phyloP scores from a whole-genome alignment of 2,113 vertebrate species.

The Melanotaenia duboulayi region DNA sequence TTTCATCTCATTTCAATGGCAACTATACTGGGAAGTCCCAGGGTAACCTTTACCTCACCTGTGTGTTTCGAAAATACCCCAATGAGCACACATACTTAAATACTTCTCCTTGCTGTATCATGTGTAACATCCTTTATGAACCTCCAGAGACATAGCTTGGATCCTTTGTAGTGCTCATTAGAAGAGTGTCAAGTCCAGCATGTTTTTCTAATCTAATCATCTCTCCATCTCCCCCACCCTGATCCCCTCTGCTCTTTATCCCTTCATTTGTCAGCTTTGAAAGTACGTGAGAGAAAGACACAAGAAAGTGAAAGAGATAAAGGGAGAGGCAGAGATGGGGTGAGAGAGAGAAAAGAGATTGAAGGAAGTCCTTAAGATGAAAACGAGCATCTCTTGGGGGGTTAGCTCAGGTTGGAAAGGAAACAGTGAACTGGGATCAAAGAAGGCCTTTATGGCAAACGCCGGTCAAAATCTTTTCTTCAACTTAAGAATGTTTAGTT shows the following conservation, averaged over 20 bases:
- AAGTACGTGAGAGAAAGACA: conserved; percentile 58
- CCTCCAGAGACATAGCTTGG: conserved; percentile 62
- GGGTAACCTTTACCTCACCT: conserved; percentile 66
- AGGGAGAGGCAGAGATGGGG: conserved; percentile 19
- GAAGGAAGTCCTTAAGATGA: conserved; percentile 72
- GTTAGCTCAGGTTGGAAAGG: conserved; percentile 25
- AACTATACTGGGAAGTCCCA: conserved; percentile 60
- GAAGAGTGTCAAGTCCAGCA: conserved; percentile 75
- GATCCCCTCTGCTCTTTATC: conserved; percentile 49
- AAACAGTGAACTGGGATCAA: conserved; percentile 39
- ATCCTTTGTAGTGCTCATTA: conserved; percentile 81
- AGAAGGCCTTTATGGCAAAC: conserved; percentile 18
- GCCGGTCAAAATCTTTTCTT: neutral
- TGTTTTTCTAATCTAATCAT: conserved; percentile 81
- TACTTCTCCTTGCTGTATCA: conserved; percentile 35
- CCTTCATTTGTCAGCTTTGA: conserved; percentile 72
- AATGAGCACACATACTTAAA: conserved; percentile 18
- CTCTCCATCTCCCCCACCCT: conserved; percentile 43
- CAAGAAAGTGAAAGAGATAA: conserved; percentile 20
- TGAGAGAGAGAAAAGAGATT: conserved; percentile 24
- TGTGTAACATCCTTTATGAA: conserved; percentile 38
- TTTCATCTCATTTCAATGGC: conserved; percentile 54
- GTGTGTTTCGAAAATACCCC: conserved; percentile 8
- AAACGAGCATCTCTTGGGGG: conserved; percentile 33
- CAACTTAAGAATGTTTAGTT: neutral